phyloP scores from a whole-genome alignment of 2,797 vertebrate genomes.

The Masticophis lateralis region DNA sequence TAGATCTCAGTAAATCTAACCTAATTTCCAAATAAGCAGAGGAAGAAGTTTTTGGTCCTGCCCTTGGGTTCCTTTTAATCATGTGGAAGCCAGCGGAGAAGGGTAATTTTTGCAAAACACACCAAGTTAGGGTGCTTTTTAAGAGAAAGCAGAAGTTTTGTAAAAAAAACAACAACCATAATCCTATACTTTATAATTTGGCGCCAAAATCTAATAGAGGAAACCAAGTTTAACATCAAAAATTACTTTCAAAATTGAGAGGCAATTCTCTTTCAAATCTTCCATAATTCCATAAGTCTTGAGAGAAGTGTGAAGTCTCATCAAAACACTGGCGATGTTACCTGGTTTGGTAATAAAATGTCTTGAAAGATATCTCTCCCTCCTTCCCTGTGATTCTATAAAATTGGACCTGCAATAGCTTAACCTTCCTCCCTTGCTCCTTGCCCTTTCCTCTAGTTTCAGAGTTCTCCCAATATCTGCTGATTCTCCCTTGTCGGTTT shows the following conservation, averaged over 20 bases:
- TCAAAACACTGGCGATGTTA: background rate
- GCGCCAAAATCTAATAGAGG: background rate
- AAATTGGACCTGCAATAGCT: background rate
- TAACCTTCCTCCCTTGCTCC: no score
- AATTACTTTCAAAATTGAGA: background rate
- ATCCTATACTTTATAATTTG: background rate
- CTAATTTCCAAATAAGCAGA: background rate
- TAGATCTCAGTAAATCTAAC: no score
- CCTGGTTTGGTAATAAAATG: background rate
- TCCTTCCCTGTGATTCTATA: background rate
- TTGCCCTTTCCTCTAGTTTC: background rate
- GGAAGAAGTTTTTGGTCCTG: background rate
- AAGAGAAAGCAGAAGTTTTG: background rate
- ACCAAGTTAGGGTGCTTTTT: background rate
- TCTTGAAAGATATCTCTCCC: background rate
- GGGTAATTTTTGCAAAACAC: background rate
- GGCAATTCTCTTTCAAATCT: background rate
- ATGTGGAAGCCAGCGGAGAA: background rate
- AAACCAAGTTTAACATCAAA: background rate
- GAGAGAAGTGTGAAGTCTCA: background rate
- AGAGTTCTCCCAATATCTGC: background rate
- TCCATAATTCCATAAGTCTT: background rate
- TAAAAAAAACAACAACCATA: background rate
- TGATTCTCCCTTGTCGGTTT: background rate
- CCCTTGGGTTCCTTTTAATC: background rate